Base-by-base conservation (phyloP, 2,113 vertebrate genomes). In the Antechinus flavipes region DNA sequence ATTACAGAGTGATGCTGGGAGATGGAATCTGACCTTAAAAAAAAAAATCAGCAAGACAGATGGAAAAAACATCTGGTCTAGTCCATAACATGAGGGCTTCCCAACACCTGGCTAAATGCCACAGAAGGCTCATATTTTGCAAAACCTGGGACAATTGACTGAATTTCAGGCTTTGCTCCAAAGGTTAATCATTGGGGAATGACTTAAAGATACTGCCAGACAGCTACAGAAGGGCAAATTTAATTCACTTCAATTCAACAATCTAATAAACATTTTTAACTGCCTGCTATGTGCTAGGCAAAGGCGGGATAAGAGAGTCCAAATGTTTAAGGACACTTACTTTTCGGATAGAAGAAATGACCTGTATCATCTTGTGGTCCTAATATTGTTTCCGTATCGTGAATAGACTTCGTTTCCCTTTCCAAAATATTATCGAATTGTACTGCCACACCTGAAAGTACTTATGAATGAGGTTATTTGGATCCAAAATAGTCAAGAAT, bases 291-390 rank as follows among this genome's bases (percentile, higher is more conserved):
- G 68, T 22, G 16, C 16, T 42, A 84, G 68, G n/a, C 68, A 84
- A 19, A 84, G n/a, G 68, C n/a, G 27, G 7, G n/a, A 16, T 16
- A 26, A 56, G 50, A 68, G 46, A 54, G 30, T 49, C 47, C 23
- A 93, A 96, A 26, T 7, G 35, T 14, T 76, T 76, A n/a, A 94
- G 95, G 54, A 96, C 35, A 98, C 98, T 98, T 98, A 99, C 98
- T 98, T 92, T 95, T 35, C 76, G 98, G 99, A 50, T 61, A 98
- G 94, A 99, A 98, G 98, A 98, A 2, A 0, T n/a, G 1, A 61
- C 0, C 22, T 42, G 16, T 23, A 42, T 23, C n/a, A 42, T 22
- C 68, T 23, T 84, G 5, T 42, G n/a, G n/a, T 84, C n/a, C 68
- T 84, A 84, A 23, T 42, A 84, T 94, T 54, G 0, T 2, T 35